A percentile compares a stretch with the other conserved stretches of the same genome.
phyloP scores from a whole-genome alignment of 2,113 vertebrate genomes.

The Oryzias celebensis region DNA sequence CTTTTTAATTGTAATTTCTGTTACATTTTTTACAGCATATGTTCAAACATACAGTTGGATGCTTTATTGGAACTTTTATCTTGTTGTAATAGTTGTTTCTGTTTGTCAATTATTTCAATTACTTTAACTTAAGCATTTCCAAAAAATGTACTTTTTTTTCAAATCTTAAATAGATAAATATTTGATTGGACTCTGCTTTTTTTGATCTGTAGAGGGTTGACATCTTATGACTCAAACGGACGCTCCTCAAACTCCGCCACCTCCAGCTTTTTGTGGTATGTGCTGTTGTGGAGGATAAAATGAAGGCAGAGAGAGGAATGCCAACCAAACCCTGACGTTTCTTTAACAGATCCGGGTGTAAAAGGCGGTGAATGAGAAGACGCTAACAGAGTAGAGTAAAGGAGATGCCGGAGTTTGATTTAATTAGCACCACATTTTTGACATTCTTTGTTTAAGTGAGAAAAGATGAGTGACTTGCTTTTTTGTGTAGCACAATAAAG shows the following conservation, averaged over 20 bases:
- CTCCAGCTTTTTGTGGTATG: slow-evolving; percentile 48
- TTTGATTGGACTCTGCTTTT: background rate
- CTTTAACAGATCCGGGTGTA: slow-evolving; percentile 13
- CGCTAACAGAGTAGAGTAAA: slow-evolving; percentile 10
- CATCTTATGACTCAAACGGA: slow-evolving; percentile 34
- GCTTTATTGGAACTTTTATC: too few species aligned
- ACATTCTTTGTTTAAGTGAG: background rate
- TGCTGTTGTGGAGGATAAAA: slow-evolving; percentile 44
- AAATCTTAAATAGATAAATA: background rate
- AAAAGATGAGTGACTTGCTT: background rate
- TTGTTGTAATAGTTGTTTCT: background rate
- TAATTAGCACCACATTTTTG: background rate
- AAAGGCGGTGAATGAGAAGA: background rate
- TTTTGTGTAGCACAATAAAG: too few species aligned
- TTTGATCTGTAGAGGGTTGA: background rate
- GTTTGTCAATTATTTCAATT: background rate
- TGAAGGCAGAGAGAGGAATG: slow-evolving; percentile 53
- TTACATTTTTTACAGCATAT: too few species aligned
- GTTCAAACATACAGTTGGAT: too few species aligned
- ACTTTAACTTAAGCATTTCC: background rate
- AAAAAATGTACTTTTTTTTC: background rate
- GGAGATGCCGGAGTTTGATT: slow-evolving; percentile 6
- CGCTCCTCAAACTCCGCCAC: slow-evolving; percentile 27
- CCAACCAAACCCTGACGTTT: slow-evolving; percentile 32
- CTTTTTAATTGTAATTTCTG: too few species aligned